Conservation (phyloP, 2,797 vertebrate genomes). For the Pseudopleuronectes americanus region DNA sequence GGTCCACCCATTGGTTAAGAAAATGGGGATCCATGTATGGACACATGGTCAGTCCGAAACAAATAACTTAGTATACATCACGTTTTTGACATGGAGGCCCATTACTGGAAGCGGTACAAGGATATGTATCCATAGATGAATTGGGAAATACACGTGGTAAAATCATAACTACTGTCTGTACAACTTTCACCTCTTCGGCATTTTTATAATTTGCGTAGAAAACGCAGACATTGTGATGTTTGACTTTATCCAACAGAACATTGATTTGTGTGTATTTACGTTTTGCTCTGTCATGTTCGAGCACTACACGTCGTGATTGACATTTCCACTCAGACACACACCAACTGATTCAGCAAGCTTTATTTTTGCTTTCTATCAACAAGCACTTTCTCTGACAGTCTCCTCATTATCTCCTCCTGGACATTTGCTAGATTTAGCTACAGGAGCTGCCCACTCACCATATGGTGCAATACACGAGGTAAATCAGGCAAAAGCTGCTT, state of each 20-base stretch:
- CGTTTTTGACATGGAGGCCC: no score
- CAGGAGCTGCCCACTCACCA: conserved; percentile 29
- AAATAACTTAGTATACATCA: no score
- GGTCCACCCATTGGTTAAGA: no score
- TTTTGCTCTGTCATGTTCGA: background rate
- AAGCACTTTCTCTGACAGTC: conserved; percentile 16
- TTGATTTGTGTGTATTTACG: background rate
- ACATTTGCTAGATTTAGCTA: conserved; percentile 5
- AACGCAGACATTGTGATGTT: background rate
- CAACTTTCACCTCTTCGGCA: no score
- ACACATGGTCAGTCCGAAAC: no score
- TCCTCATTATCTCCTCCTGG: conserved; percentile 1
- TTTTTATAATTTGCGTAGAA: background rate
- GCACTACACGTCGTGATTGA: conserved; percentile 11
- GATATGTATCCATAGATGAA: no score
- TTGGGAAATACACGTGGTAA: no score
- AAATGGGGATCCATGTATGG: no score
- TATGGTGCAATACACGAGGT: conserved; percentile 1
- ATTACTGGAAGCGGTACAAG: no score
- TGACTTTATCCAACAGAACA: background rate
- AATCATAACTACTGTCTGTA: no score
- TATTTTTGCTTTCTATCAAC: conserved; percentile 38
- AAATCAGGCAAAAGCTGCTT: background rate
- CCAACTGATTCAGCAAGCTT: conserved; percentile 24
- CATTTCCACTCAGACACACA: conserved; percentile 10